Base-by-base conservation (phyloP, 2,888 invertebrate species). In the Thecophora atra region DNA sequence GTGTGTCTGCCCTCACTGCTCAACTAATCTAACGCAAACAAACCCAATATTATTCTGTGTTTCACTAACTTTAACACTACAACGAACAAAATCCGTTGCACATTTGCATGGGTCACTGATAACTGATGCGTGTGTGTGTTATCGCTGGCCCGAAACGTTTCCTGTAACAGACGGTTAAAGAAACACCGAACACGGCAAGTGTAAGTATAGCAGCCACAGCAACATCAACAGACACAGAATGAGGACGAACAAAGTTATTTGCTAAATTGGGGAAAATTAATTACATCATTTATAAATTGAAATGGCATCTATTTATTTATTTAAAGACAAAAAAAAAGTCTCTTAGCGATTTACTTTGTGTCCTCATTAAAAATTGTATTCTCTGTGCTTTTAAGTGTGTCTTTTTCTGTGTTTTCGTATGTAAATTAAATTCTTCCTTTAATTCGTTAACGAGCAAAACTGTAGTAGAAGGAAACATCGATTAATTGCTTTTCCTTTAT, bases 141-240 rank as follows among this genome's bases (percentile, higher is more conserved):
- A 30, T 69, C 60, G 28, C 60, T 62, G 69, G 80, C 78, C 70
- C 73, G 76, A 72, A 77, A 78, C 76, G 74, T 71, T 73, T 73
- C 73, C n/a, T n/a, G n/a, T n/a, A n/a, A n/a, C 85, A 92, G 91
- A 91, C 91, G 89, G 91, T 92, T 89, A 92, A 92, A 90, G 89
- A 89, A 84, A 89, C 89, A 81, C 88, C 89, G 87, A 91, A 90
- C 88, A 91, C 89, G 86, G 91, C 91, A 87, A 91, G 90, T 89
- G 90, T 90, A 89, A 87, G 89, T 89, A 87, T 81, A 54, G 77
- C 74, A 77, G 70, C 19, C 68, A 60, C 51, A 54, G 47, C 81
- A 54, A 76, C 74, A 77, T 70, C 19, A 70, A 60, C 51, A 54
- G 47, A 24, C 67, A 70, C 60, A 58, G 30, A 72, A 62, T 3